These are phyloP conservation scores for Acronicta aceris DNA, from an alignment of 2,888 invertebrate species.

Conservation along the genomic window DNA sequence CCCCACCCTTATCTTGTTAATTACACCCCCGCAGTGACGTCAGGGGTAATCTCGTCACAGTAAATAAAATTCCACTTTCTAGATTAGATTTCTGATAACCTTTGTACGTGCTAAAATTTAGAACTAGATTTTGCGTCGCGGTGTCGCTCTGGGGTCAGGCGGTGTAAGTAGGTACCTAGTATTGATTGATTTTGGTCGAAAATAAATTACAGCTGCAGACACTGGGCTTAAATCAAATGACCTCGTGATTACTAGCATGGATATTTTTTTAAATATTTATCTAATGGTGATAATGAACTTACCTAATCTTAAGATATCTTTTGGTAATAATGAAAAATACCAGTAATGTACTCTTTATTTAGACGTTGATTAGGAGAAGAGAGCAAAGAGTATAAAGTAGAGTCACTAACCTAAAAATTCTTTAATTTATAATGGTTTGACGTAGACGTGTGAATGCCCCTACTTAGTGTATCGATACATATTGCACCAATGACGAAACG, in stretches of 20 bases:
- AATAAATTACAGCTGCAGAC: too few species aligned
- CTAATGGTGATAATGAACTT: too few species aligned
- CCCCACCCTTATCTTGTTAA: constrained; percentile 61
- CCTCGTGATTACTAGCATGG: too few species aligned
- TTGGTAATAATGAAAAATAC: too few species aligned
- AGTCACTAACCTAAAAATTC: too few species aligned
- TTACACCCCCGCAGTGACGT: constrained; percentile 68
- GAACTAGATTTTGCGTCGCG: constrained; percentile 3
- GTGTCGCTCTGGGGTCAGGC: not conserved
- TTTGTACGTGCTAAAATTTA: constrained; percentile 4
- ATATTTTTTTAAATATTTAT: too few species aligned
- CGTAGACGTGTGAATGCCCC: not conserved
- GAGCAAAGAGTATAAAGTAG: too few species aligned
- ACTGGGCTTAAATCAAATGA: too few species aligned
- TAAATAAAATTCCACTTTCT: constrained; percentile 56
- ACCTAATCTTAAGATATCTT: too few species aligned
- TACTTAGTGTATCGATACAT: not conserved
- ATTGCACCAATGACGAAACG: constrained; percentile 37
- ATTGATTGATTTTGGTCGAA: constrained; percentile 16
- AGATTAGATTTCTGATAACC: constrained; percentile 37
- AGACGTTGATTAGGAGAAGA: too few species aligned
- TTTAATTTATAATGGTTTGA: not conserved
- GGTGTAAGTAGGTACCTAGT: not conserved
- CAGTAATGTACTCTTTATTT: too few species aligned
- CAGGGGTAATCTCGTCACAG: constrained; percentile 61